These are phyloP conservation scores for Plebejus melissa DNA, from an alignment of 2,888 invertebrate genomes.

Conservation along the genomic window DNA sequence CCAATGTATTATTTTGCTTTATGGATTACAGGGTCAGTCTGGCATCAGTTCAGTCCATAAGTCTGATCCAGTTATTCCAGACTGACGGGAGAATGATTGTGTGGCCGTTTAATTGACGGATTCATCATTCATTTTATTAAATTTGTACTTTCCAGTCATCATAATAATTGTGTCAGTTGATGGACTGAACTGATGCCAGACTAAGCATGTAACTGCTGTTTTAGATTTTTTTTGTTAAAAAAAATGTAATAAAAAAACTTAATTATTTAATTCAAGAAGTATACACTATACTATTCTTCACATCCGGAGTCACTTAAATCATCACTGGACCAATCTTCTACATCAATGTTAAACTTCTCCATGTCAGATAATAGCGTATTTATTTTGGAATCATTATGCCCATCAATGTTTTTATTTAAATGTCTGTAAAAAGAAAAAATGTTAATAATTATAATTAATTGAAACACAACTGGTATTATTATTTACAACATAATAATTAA, in stretches of 20 bases:
- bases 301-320: conserved; percentile 30
- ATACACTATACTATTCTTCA: conserved; percentile 26
- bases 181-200: too few relatives aligned
- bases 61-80: too few relatives aligned
- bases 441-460: conserved; percentile 7
- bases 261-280: background rate
- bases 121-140: too few relatives aligned
- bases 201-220: too few relatives aligned
- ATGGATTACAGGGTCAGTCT: too few relatives aligned
- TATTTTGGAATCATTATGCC: conserved; percentile 54
- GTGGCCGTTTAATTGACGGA: too few relatives aligned
- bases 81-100: too few relatives aligned
- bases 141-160: too few relatives aligned
- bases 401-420: conserved; percentile 67
- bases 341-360: conserved; percentile 49
- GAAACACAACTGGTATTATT: background rate
- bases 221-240: background rate
- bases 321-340: conserved; percentile 43
- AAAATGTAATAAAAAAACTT: background rate
- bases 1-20: too few relatives aligned
- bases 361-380: conserved; percentile 53
- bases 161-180: too few relatives aligned
- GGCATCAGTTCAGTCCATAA: too few relatives aligned
- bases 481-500: too few relatives aligned
- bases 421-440: conserved; percentile 47